Conservation (phyloP, 2,888 invertebrate genomes). For the Rapana venosa region DNA sequence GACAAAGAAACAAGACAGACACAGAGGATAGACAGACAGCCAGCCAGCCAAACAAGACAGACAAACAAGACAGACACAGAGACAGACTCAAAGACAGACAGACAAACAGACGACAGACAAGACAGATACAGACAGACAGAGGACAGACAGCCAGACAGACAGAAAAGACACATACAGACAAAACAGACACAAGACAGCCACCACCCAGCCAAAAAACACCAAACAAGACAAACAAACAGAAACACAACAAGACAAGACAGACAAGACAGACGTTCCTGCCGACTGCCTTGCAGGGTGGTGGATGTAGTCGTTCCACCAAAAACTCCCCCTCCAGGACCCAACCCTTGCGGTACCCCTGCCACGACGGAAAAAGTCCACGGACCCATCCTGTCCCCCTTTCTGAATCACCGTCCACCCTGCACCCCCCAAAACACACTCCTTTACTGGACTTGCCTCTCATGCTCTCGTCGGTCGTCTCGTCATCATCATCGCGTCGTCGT, state of each 20-base stretch:
- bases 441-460: too few relatives aligned
- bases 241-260: slow-evolving; percentile 20
- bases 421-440: neutral
- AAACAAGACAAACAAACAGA: slow-evolving; percentile 20
- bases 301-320: slow-evolving; percentile 92
- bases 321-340: slow-evolving; percentile 87
- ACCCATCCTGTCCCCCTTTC: slow-evolving; percentile 88
- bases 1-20: neutral
- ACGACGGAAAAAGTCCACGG: slow-evolving; percentile 90
- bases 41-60: too few relatives aligned
- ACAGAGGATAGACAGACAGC: too few relatives aligned
- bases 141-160: neutral
- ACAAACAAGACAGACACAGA: too few relatives aligned
- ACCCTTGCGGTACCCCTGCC: slow-evolving; percentile 89
- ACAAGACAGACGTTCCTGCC: neutral
- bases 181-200: neutral
- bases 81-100: too few relatives aligned
- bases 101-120: too few relatives aligned
- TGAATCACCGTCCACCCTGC: slow-evolving; percentile 88
- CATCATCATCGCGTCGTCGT: too few relatives aligned
- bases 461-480: too few relatives aligned
- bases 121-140: too few relatives aligned
- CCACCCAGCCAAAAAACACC: neutral
- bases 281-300: slow-evolving; percentile 83
- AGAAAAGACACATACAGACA: neutral